Evolutionary conservation across 1,140 invertebrate species (phyloP).

Genomic region (Brachionus paranguensis): DNA sequence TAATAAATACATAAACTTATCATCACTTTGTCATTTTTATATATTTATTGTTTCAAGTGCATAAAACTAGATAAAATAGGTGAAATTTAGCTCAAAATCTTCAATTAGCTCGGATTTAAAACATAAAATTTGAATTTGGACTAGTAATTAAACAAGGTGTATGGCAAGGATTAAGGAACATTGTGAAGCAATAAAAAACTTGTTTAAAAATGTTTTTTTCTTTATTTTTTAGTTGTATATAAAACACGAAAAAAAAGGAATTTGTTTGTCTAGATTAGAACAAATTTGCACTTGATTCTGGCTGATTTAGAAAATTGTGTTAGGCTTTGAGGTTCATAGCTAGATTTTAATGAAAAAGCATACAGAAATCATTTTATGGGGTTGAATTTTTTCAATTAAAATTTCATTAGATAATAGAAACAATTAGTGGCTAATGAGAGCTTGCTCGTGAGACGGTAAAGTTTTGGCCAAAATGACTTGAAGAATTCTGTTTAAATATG

Average conservation of each 20-base stretch:
- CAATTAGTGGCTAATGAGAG: background rate
- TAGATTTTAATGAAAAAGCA: background rate
- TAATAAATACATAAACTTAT: background rate
- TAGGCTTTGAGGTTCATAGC: background rate
- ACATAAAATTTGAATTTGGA: background rate
- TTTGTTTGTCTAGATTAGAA: background rate
- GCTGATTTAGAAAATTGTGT: background rate
- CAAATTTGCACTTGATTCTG: background rate
- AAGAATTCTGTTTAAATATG: background rate
- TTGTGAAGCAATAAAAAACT: background rate
- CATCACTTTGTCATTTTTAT: background rate
- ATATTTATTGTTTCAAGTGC: background rate
- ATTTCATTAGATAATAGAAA: background rate
- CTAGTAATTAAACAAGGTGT: background rate
- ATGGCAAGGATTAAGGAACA: background rate
- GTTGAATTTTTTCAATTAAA: background rate
- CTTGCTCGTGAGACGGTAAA: background rate
- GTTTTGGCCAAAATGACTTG: background rate
- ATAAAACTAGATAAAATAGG: background rate
- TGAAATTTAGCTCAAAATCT: background rate
- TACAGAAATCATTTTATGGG: background rate
- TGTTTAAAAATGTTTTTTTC: background rate
- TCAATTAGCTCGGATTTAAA: background rate
- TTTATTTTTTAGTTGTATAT: background rate
- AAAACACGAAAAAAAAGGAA: background rate